Evolutionary conservation across 2,113 vertebrate genomes (phyloP).

Genomic region (Mustela nigripes): DNA sequence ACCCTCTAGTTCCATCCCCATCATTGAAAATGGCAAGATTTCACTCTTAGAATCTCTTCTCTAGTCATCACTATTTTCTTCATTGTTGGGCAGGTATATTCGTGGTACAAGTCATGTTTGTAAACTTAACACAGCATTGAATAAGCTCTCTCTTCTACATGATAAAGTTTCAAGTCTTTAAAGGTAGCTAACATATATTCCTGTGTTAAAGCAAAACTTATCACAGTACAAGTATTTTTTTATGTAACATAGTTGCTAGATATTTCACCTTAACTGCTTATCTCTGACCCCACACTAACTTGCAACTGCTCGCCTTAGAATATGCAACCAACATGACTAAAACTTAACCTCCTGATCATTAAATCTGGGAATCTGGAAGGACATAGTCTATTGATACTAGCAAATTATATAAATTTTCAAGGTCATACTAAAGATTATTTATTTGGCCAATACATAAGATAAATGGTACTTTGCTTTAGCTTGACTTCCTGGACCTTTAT

Average conservation of each 20-base stretch:
- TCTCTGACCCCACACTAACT: neutral
- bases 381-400: neutral
- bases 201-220: neutral
- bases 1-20: neutral
- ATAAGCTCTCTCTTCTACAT: neutral
- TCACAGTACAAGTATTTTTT: neutral
- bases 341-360: neutral
- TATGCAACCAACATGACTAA: neutral
- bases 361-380: neutral
- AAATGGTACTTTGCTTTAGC: neutral
- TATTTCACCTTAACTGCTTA: neutral
- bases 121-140: neutral
- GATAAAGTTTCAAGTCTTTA: neutral
- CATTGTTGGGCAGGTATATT: neutral
- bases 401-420: conserved; percentile 3
- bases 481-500: conserved; percentile 35
- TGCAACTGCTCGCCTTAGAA: neutral
- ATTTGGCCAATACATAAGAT: neutral
- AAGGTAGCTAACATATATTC: neutral
- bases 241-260: neutral
- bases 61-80: neutral
- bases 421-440: neutral
- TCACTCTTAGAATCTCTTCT: neutral
- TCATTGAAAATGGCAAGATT: neutral
- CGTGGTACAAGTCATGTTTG: neutral